phyloP scores from a whole-genome alignment of 2,797 vertebrate genomes.

The Etheostoma perlongum region DNA sequence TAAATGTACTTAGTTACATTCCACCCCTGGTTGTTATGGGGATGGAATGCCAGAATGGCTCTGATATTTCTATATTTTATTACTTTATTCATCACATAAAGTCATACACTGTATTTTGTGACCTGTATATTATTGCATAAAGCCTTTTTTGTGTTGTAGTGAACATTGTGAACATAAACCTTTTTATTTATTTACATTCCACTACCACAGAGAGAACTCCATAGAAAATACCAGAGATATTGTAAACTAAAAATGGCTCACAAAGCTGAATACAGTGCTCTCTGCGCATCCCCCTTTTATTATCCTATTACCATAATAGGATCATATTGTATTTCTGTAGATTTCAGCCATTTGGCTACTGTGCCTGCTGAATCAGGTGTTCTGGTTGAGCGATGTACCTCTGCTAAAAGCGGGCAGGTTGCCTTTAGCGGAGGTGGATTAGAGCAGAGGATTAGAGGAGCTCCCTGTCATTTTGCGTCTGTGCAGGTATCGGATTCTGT shows the following conservation, averaged over 20 bases:
- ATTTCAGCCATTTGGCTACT: slow-evolving; percentile 50
- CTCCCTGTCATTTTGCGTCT: slow-evolving; percentile 59
- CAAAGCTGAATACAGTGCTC: slow-evolving; percentile 17
- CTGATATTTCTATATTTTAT: not conserved
- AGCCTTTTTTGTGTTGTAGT: not conserved
- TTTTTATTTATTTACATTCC: not conserved
- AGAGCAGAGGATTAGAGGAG: slow-evolving; percentile 64
- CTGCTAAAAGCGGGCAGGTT: slow-evolving; percentile 44
- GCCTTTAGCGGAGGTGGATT: slow-evolving; percentile 61
- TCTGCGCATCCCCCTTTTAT: slow-evolving; percentile 36
- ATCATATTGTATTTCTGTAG: slow-evolving; percentile 33
- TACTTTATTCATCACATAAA: slow-evolving; percentile 1
- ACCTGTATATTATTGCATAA: slow-evolving; percentile 6
- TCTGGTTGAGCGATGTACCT: slow-evolving; percentile 38
- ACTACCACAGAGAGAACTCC: not conserved
- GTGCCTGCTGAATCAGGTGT: slow-evolving; percentile 64
- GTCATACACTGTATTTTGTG: not conserved
- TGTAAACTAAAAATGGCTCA: slow-evolving; percentile 13
- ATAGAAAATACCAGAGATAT: slow-evolving; percentile 11
- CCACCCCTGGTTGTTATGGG: not conserved
- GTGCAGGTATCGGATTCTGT: slow-evolving; percentile 43
- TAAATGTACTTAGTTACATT: no score
- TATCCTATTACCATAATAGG: slow-evolving; percentile 51
- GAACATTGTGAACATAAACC: not conserved
- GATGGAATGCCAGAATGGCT: not conserved